These are phyloP conservation scores for Apodemia zela DNA, from an alignment of 2,888 invertebrate species.

Conservation along the genomic window DNA sequence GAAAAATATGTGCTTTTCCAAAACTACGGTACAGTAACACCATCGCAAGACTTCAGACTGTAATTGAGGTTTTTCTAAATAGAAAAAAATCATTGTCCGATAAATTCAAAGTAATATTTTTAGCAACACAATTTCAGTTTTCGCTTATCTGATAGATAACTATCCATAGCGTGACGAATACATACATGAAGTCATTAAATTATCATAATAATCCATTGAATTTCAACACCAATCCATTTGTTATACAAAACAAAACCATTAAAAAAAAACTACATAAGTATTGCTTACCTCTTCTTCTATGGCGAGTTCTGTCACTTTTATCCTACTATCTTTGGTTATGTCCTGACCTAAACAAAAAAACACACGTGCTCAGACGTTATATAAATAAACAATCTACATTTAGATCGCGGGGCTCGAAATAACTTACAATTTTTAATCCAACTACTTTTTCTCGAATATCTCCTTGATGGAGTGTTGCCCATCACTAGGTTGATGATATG, in stretches of 20 bases:
- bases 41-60: too few species aligned
- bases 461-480: conserved; percentile 62
- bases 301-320: conserved; percentile 70
- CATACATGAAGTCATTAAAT: not conserved
- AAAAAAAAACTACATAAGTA: conserved; percentile 2
- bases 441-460: conserved; percentile 45
- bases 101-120: too few species aligned
- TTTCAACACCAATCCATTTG: not conserved
- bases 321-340: conserved; percentile 73
- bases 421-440: conserved; percentile 67
- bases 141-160: too few species aligned
- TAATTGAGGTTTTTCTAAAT: too few species aligned
- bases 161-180: not conserved
- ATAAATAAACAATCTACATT: conserved; percentile 50
- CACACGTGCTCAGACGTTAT: conserved; percentile 37
- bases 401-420: conserved; percentile 37
- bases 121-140: too few species aligned
- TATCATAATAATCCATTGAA: conserved; percentile 5
- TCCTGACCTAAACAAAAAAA: conserved; percentile 71
- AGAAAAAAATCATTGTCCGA: too few species aligned
- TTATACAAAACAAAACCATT: conserved; percentile 7
- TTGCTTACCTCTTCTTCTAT: conserved; percentile 68
- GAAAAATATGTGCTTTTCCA: too few species aligned
- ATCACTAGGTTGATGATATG: conserved; percentile 49
- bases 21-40: too few species aligned